Evolutionary conservation across 2,797 vertebrate genomes (phyloP).

Genomic region (Poecile montanus): DNA sequence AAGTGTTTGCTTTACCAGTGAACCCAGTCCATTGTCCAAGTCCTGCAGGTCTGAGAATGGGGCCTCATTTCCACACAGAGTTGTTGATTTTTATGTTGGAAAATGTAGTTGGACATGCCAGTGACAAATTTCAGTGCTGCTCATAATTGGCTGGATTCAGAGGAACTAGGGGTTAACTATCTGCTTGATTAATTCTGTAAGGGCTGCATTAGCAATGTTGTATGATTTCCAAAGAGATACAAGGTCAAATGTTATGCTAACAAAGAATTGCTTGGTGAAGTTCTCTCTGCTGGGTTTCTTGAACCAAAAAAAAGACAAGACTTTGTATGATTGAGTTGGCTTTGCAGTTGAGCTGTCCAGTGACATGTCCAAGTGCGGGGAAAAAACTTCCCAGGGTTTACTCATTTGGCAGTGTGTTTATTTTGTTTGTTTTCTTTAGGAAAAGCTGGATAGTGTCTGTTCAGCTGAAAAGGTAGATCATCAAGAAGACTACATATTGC

Average conservation of each 20-base stretch:
- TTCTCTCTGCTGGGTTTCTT: conserved; percentile 71
- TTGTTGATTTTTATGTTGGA: conserved; percentile 78
- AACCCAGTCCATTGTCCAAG: neutral
- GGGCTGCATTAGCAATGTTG: conserved; percentile 77
- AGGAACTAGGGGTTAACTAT: conserved; percentile 72
- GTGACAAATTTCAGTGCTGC: conserved; percentile 79
- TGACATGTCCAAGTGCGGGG: conserved; percentile 6
- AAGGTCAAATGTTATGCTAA: conserved; percentile 78
- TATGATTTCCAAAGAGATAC: conserved; percentile 79
- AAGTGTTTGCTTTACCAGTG: conserved; percentile 2
- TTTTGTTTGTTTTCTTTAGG: neutral
- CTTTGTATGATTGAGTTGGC: conserved; percentile 2
- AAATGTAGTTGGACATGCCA: conserved; percentile 75
- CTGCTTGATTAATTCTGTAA: conserved; percentile 81
- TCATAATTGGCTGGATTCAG: conserved; percentile 75
- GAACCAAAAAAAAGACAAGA: conserved; percentile 60
- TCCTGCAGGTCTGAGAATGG: conserved; percentile 53
- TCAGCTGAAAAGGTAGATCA: neutral
- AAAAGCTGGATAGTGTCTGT: neutral
- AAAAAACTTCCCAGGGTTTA: neutral
- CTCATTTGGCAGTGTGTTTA: neutral
- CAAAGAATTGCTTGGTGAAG: conserved; percentile 66
- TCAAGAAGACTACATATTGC: rapidly evolving
- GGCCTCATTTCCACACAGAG: conserved; percentile 70
- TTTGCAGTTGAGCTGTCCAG: conserved; percentile 60